Evolutionary conservation across 2,113 vertebrate genomes (phyloP), one percentile per base, ranked within the genome.

Genomic region (Pterocles gutturalis): DNA sequence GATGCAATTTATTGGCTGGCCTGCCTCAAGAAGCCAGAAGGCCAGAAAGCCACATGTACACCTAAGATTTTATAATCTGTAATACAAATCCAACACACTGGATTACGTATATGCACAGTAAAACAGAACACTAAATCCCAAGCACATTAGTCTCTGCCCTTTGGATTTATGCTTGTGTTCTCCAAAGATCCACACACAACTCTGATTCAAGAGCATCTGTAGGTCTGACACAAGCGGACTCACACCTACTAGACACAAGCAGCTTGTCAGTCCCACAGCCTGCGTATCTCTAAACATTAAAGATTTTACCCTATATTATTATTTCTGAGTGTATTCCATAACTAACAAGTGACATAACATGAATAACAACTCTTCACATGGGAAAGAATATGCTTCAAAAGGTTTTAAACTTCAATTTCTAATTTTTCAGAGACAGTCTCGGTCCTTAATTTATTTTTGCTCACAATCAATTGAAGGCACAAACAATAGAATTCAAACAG

Each of bases 81-180:
- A 31, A 28, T 0, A 14, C 22, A 53, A 61, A 28, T 36, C 11
- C 16, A 55, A 33, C 14, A 33, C 12, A 19, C 5, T 21, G 9
- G 9, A 93, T 51, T 36, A 70, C 36, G 24, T 43, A 26, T 9
- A 36, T 5, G 21, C 4, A 31, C 21, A n/a, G 11, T n/a, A 55
- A 73, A 89, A 10, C 1, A 54, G 38, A 33, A 24, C 38, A 82
- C 38, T 24, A 69, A 85, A 69, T 28, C 17, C 38, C 18, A 36
- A 64, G 45, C 7, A 45, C 11, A 17, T 31, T 26, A 72, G 11
- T 21, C 7, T 69, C 20, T 26, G 9, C 11, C 54, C 13, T 58
- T 87, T 24, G 25, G 24, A 54, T 88, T 82, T n/a, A 36, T 0
- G 0, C 6, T 45, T 45, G 19, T 28, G 26, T 6, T 49, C 55